Conservation (phyloP, 2,797 vertebrate species). For the Prunella strophiata region DNA sequence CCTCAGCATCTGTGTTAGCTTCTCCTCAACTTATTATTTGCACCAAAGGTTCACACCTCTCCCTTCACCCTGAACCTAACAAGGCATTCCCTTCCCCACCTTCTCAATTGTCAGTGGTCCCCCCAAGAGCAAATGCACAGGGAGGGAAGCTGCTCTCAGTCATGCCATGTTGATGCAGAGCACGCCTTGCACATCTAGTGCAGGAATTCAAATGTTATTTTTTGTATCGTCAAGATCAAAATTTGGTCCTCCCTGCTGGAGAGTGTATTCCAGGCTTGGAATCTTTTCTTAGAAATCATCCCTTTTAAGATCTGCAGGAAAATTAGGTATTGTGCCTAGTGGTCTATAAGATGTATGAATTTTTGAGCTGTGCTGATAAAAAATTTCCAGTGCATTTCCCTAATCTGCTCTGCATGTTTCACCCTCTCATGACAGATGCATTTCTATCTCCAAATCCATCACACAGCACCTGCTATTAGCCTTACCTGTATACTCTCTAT, state of each 20-base stretch:
- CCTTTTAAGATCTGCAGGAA: background rate
- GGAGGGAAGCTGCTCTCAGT: background rate
- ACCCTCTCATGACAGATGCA: background rate
- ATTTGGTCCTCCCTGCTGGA: background rate
- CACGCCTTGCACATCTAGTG: background rate
- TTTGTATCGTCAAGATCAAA: background rate
- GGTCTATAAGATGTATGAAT: background rate
- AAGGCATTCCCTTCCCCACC: background rate
- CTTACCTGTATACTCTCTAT: background rate
- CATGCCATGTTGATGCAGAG: background rate
- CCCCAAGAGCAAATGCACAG: background rate
- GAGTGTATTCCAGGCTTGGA: background rate
- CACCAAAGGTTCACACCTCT: background rate
- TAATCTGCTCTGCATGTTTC: background rate
- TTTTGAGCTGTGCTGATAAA: background rate
- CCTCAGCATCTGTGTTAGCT: background rate
- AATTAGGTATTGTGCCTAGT: background rate
- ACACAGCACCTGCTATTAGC: background rate
- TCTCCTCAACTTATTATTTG: background rate
- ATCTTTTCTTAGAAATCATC: background rate
- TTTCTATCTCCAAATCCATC: background rate
- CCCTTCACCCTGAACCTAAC: background rate
- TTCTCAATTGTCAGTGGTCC: background rate
- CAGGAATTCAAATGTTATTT: background rate
- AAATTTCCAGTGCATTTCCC: background rate